Base-by-base conservation (phyloP, 23 tunicate species). In the Diplosoma virens region DNA sequence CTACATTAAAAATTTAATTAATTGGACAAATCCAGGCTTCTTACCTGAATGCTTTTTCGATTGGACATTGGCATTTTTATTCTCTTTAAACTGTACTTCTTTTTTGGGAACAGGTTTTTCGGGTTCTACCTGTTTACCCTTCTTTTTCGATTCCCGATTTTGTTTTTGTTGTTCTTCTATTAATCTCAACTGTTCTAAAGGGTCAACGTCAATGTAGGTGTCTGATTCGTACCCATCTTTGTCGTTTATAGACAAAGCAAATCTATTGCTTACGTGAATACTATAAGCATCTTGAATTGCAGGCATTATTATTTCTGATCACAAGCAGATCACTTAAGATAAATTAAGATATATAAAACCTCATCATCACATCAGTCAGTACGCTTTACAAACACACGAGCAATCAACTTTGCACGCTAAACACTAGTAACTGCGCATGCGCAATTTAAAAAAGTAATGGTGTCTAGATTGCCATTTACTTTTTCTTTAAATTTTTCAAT, bases 231-330 rank as follows among this genome's bases (percentile, higher is more conserved):
- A 58, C 33, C 79, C 92, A 23, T 53, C 76, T 14, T 45, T 21
- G 60, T 65, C 54, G 24, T 32, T 30, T 24, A 89, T 47, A 37
- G 78, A 88, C 34, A 89, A 76, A 50, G 78, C 96, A 69, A 74
- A 89, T 29, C 96, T 87, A 59, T 89, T 89, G 47, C 84, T 82
- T 60, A 89, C 96, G 71, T 89, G 82, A 17, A 89, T 74, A 77
- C 96, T 89, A 71, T 89, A 89, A 3, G 50, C 86, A 86, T 83
- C 88, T 64, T 89, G 96, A 31, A 89, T 89, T 52, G 68, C 84
- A 58, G 96, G 87, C 96, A 89, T 89, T 59, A 61, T 67, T 63
- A 2, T 24, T 21, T 11, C 3, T 5, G 50, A 67, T 34, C 70
- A 4, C 20, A 3, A 2, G 6, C 25, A 34, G 50, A 34, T 67